Evolutionary conservation across 1,140 invertebrate species (phyloP).

Genomic region (Caerostris darwini): DNA sequence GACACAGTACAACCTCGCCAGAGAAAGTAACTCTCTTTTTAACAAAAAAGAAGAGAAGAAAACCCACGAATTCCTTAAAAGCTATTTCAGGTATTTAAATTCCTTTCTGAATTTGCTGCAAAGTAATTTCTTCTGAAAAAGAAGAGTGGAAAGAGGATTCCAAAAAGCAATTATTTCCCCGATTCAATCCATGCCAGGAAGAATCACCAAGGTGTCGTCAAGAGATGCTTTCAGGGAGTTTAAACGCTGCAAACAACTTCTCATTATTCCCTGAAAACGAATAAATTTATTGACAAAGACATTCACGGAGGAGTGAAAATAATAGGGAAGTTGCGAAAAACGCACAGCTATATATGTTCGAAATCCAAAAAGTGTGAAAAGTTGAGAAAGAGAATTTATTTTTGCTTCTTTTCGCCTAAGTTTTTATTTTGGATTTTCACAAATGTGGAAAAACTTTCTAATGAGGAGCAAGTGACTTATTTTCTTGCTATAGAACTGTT

Average conservation of each 20-base stretch:
- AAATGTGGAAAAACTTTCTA: too few relatives aligned
- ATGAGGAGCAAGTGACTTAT: too few relatives aligned
- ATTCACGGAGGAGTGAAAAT: neutral
- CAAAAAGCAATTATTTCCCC: slow-evolving; percentile 38
- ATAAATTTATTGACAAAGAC: slow-evolving; percentile 19
- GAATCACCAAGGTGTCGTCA: neutral
- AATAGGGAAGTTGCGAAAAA: too few relatives aligned
- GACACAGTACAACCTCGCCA: neutral
- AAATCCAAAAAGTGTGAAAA: too few relatives aligned
- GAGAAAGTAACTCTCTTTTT: neutral
- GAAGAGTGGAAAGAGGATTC: neutral
- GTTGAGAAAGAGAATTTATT: too few relatives aligned
- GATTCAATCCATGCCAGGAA: neutral
- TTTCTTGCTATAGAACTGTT: too few relatives aligned
- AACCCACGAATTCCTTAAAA: slow-evolving; percentile 22
- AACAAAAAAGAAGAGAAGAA: neutral
- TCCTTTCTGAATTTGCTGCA: slow-evolving; percentile 21
- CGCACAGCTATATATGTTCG: too few relatives aligned
- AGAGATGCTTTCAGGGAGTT: neutral
- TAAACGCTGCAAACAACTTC: slow-evolving; percentile 10
- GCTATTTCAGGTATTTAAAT: slow-evolving; percentile 53
- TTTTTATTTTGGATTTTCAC: too few relatives aligned
- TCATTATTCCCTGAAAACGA: slow-evolving; percentile 8
- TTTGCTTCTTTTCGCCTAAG: too few relatives aligned
- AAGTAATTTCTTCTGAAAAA: neutral